These are phyloP conservation scores for Connochaetes taurinus DNA, from an alignment of 2,113 vertebrate genomes.

Conservation along the genomic window DNA sequence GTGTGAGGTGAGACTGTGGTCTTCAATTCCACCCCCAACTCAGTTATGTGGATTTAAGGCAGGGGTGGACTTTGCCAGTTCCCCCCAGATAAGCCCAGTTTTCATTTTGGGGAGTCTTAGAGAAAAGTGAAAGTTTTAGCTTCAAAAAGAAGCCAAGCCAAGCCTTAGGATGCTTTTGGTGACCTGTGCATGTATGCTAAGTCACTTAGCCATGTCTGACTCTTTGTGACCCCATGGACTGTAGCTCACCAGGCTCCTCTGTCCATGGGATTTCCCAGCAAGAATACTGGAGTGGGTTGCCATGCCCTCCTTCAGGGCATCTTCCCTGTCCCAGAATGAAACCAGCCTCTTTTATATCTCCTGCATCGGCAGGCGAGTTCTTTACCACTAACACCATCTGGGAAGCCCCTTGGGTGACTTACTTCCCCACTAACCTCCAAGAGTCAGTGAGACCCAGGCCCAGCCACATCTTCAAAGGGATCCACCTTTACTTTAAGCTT, in stretches of 20 bases:
- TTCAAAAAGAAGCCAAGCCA: neutral
- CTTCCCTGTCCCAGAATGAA: neutral
- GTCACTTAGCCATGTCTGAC: neutral
- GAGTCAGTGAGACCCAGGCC: neutral
- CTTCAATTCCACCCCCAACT: fast-evolving
- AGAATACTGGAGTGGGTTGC: neutral
- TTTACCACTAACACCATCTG: neutral
- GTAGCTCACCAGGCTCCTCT: neutral
- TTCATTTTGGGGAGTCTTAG: neutral
- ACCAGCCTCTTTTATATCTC: neutral
- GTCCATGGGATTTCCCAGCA: neutral
- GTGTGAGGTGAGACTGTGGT: fast-evolving
- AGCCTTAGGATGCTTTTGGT: neutral
- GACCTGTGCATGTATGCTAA: neutral
- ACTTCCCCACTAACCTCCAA: neutral
- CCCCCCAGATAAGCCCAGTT: neutral
- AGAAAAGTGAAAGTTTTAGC: neutral
- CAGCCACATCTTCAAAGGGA: neutral
- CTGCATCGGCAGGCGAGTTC: neutral
- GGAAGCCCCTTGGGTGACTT: neutral
- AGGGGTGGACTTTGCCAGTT: neutral
- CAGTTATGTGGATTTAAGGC: neutral
- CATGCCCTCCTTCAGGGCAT: neutral
- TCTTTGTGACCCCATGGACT: neutral
- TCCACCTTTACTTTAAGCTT: neutral